These are phyloP conservation scores for Drosophila teissieri DNA, from an alignment of 1,140 invertebrate genomes.

Conservation along the genomic window DNA sequence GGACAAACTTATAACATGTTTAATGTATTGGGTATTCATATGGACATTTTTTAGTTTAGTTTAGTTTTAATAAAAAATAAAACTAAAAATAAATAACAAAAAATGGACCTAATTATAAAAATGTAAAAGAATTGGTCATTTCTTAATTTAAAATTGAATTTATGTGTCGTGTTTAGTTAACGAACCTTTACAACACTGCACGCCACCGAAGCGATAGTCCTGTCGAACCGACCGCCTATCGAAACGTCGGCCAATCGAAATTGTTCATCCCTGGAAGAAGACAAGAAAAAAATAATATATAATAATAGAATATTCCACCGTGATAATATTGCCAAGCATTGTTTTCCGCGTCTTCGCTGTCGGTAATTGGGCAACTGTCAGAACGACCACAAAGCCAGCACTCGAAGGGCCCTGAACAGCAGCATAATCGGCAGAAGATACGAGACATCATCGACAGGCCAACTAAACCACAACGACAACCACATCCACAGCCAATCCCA, in stretches of 20 bases:
- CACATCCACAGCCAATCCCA: conserved; percentile 1
- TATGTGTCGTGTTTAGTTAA: background rate
- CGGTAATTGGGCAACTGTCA: conserved; percentile 49
- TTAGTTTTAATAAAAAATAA: too few species aligned
- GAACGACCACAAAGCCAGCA: conserved; percentile 25
- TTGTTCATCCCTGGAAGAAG: conserved; percentile 35
- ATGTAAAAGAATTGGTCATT: too few species aligned
- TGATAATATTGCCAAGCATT: conserved; percentile 74
- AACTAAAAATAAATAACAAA: too few species aligned
- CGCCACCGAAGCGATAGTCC: background rate
- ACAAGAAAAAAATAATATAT: conserved; percentile 76
- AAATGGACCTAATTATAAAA: too few species aligned
- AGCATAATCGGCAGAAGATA: conserved; percentile 35
- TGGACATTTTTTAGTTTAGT: too few species aligned
- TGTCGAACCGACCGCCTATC: conserved; percentile 15
- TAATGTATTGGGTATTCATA: too few species aligned
- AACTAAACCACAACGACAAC: conserved; percentile 25
- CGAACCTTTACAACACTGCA: conserved; percentile 6
- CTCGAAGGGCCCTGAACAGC: conserved; percentile 20
- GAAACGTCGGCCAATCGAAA: conserved; percentile 24
- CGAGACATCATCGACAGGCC: conserved; percentile 5
- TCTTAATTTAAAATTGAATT: background rate
- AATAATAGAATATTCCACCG: conserved; percentile 80
- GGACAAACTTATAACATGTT: background rate
- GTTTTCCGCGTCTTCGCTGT: conserved; percentile 63